Conservation (phyloP, 2,113 vertebrate species). For the Gorsachius goisagi region DNA sequence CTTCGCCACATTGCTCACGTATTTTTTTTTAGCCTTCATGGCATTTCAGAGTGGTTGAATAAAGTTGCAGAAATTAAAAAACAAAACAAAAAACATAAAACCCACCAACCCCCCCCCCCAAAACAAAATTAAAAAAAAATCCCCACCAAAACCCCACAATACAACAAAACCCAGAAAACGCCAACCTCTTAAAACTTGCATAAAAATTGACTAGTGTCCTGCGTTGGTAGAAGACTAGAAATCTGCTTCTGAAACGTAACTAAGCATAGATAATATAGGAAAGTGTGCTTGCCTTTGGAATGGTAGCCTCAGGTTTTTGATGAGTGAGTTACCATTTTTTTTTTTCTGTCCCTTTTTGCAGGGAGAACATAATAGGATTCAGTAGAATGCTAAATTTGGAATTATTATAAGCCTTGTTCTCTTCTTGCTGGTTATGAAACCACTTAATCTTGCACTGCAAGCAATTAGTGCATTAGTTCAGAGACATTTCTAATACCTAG, state of each 20-base stretch:
- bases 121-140: not conserved
- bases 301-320: not conserved
- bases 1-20: not conserved
- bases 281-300: not conserved
- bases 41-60: not conserved
- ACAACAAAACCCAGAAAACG: not conserved
- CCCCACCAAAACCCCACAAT: not conserved
- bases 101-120: rapidly evolving
- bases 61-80: not conserved
- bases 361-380: not conserved
- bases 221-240: not conserved
- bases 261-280: not conserved
- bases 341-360: not conserved
- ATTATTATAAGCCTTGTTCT: not conserved
- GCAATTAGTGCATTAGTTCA: not conserved
- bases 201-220: not conserved
- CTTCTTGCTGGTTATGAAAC: not conserved
- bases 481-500: not conserved
- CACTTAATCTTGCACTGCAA: not conserved
- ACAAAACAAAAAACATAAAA: not conserved
- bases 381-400: not conserved
- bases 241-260: not conserved
- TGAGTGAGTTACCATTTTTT: not conserved
- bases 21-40: not conserved
- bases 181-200: not conserved